Conservation (phyloP, 2,113 vertebrate genomes). For the Fukomys damarensis region DNA sequence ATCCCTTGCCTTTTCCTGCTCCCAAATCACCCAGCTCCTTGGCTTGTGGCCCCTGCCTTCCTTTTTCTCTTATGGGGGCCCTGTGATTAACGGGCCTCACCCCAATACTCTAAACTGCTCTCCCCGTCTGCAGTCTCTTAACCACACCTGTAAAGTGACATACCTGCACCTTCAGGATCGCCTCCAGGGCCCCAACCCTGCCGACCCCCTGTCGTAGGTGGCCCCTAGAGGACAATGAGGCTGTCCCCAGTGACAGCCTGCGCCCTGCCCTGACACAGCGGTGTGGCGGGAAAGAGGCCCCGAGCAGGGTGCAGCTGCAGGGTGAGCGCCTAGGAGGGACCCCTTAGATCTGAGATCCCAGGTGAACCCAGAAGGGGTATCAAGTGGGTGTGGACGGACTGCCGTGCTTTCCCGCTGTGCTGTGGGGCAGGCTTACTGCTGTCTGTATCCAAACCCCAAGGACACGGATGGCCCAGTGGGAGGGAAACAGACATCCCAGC, state of each 20-base stretch:
- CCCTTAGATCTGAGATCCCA: no score
- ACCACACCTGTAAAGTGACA: neutral
- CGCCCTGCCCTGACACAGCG: neutral
- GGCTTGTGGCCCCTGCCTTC: neutral
- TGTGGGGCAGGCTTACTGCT: neutral
- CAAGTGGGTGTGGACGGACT: no score
- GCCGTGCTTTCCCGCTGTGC: neutral
- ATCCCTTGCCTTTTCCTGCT: neutral
- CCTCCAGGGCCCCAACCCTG: neutral
- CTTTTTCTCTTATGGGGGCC: neutral
- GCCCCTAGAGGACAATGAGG: neutral
- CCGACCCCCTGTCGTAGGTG: neutral
- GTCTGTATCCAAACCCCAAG: neutral
- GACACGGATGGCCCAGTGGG: neutral
- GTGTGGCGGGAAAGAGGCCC: neutral
- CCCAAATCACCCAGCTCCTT: neutral
- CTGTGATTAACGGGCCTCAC: neutral
- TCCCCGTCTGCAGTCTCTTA: neutral
- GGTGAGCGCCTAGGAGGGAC: no score
- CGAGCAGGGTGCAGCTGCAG: neutral
- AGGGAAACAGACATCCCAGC: rapidly evolving
- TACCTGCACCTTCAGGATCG: neutral
- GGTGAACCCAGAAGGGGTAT: neutral
- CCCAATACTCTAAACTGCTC: neutral
- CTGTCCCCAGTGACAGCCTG: neutral